Conservation (phyloP, 2,888 invertebrate genomes). For the Pyralis farinalis region DNA sequence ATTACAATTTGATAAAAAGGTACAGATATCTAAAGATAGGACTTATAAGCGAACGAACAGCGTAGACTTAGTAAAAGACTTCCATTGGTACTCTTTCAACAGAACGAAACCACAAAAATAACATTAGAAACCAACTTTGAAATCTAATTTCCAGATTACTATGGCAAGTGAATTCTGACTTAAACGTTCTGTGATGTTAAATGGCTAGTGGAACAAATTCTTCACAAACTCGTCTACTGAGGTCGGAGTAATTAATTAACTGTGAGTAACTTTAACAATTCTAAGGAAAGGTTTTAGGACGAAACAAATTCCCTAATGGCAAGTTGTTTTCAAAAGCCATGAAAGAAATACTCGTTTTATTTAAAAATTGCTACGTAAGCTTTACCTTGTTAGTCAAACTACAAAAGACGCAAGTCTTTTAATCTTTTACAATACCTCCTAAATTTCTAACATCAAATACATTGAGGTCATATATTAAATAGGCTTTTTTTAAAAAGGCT, state of each 20-base stretch:
- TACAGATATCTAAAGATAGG: no score
- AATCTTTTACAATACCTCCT: conserved; percentile 28
- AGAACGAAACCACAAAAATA: no score
- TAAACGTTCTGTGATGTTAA: background rate
- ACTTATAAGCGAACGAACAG: no score
- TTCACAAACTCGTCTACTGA: background rate
- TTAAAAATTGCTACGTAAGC: conserved; percentile 34
- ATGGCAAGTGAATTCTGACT: background rate
- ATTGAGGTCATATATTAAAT: conserved; percentile 26
- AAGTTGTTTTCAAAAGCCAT: background rate
- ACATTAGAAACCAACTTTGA: no score
- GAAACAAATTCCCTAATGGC: background rate
- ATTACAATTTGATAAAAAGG: no score
- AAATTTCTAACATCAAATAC: conserved; percentile 26
- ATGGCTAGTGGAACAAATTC: background rate
- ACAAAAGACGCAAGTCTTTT: conserved; percentile 38
- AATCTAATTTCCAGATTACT: background rate
- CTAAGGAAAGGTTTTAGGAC: background rate
- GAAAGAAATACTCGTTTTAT: conserved; percentile 11
- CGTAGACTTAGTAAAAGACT: no score
- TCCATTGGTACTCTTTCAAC: no score
- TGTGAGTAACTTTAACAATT: background rate
- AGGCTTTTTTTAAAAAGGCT: conserved; percentile 15
- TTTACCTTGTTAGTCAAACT: conserved; percentile 32
- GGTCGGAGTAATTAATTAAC: background rate